Base-by-base conservation (phyloP, 2,888 invertebrate species). In the Ommatoiulus sabulosus region DNA sequence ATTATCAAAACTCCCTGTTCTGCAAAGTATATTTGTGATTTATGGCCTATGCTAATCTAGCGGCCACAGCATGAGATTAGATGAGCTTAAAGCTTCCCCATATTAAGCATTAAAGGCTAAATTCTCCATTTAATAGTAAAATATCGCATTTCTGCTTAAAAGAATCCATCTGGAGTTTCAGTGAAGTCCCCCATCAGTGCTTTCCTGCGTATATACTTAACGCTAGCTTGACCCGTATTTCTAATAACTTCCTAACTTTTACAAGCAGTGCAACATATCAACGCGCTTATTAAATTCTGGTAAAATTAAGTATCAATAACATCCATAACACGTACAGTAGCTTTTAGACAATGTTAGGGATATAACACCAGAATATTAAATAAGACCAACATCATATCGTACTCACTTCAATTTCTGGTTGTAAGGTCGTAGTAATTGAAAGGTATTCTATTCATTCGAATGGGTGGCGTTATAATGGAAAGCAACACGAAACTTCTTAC, bases 1-100 rank as follows among this genome's bases (percentile, higher is more conserved):
- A 72, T 72, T 72, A 72, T 72, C n/a, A 72, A 72, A 72, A 72
- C 24, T 3, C n/a, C 8, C 8, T 24, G 24, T 72, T 72, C 24
- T 24, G n/a, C 24, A 24, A 24, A 72, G 72, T 72, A n/a, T 8
- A n/a, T 72, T n/a, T 24, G 24, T 72, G 20, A 72, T 72, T 72
- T 24, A 72, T 72, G 72, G 24, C 24, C 72, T 24, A 24, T 3
- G 72, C 24, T 72, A 72, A 72, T 24, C n/a, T 72, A 72, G 72
- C 24, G 24, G 72, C 72, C 72, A 24, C 72, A 72, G 24, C n/a
- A 24, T 7, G 72, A 72, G 72, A 72, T 72, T 72, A 72, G 72
- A 72, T 10, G 20, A 24, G 24, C 72, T 24, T 72, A 72, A 72
- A 35, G 72, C 24, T 35, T 6, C 24, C 24, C 24, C 24, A 72